Conservation (phyloP, 30 jellyfish, hydroid and myxozoan genomes). For the Clytia hemisphaerica region DNA sequence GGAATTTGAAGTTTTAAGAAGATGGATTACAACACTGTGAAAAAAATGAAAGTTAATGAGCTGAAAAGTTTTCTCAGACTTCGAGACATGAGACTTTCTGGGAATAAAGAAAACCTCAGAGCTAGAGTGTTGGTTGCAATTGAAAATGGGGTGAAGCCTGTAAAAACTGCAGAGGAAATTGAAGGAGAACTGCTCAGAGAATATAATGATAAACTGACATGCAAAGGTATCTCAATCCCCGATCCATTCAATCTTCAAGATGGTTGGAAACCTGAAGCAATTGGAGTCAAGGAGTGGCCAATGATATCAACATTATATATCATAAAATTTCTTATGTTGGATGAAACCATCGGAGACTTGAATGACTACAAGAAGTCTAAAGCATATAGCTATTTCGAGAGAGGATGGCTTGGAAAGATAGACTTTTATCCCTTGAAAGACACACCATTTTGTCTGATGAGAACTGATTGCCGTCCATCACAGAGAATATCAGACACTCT, state of each 20-base stretch:
- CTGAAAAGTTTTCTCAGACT: too few relatives aligned
- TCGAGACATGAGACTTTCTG: too few relatives aligned
- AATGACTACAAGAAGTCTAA: constrained; percentile 43
- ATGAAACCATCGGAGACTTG: constrained; percentile 38
- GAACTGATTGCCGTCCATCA: constrained; percentile 34
- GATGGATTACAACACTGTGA: too few relatives aligned
- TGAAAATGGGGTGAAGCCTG: too few relatives aligned
- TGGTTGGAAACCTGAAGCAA: constrained; percentile 41
- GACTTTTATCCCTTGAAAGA: neutral
- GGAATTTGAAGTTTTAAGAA: too few relatives aligned
- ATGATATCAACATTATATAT: constrained; percentile 20
- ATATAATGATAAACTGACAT: too few relatives aligned
- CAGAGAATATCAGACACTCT: constrained; percentile 23
- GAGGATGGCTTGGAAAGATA: constrained; percentile 42
- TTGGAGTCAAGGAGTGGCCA: constrained; percentile 38
- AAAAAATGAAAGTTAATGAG: too few relatives aligned
- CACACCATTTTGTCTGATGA: constrained; percentile 15
- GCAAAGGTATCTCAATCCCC: too few relatives aligned
- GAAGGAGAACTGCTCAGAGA: too few relatives aligned
- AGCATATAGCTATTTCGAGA: constrained; percentile 37
- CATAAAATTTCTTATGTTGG: constrained; percentile 5
- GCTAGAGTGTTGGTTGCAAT: too few relatives aligned
- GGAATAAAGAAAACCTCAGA: too few relatives aligned
- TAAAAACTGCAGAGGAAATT: too few relatives aligned
- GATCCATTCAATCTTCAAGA: constrained; percentile 20